Conservation (phyloP, 2,797 vertebrate genomes). For the Arnoldichthys spilopterus region DNA sequence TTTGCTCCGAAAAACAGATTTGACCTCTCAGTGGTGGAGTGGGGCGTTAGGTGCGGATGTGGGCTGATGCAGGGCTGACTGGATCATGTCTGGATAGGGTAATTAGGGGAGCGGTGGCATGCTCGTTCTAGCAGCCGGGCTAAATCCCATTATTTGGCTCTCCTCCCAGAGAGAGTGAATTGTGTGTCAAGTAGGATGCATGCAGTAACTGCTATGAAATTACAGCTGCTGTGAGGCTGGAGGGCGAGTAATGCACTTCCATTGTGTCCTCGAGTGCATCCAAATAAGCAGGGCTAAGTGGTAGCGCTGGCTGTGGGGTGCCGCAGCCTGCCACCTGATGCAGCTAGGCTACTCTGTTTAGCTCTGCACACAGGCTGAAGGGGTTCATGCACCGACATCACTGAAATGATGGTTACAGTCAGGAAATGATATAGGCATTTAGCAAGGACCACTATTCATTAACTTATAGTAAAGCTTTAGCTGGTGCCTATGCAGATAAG, state of each 20-base stretch:
- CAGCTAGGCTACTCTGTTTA: background rate
- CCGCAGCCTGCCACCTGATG: conserved; percentile 50
- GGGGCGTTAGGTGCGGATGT: conserved; percentile 61
- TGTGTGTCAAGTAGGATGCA: conserved; percentile 86
- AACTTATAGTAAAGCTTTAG: background rate
- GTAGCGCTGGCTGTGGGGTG: conserved; percentile 44
- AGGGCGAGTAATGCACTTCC: conserved; percentile 79
- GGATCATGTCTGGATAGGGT: conserved; percentile 55
- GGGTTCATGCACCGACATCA: background rate
- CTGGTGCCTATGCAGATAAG: background rate
- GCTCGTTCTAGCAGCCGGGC: conserved; percentile 68
- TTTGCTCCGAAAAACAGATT: conserved; percentile 65
- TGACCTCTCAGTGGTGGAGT: conserved; percentile 58
- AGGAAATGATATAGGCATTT: background rate
- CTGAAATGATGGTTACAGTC: background rate
- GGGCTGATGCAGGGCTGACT: conserved; percentile 61
- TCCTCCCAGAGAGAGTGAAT: conserved; percentile 80
- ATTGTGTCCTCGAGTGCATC: conserved; percentile 85
- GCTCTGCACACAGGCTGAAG: background rate
- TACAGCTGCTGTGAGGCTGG: conserved; percentile 78
- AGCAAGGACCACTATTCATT: background rate
- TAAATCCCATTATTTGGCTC: conserved; percentile 86
- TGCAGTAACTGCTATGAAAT: conserved; percentile 84
- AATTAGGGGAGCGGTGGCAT: conserved; percentile 59
- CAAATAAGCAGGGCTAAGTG: conserved; percentile 83